Percentiles rank a stretch among this genome's conserved stretches.
phyloP scores from a whole-genome alignment of 2,888 invertebrate species.

The Hydriomena furcata region DNA sequence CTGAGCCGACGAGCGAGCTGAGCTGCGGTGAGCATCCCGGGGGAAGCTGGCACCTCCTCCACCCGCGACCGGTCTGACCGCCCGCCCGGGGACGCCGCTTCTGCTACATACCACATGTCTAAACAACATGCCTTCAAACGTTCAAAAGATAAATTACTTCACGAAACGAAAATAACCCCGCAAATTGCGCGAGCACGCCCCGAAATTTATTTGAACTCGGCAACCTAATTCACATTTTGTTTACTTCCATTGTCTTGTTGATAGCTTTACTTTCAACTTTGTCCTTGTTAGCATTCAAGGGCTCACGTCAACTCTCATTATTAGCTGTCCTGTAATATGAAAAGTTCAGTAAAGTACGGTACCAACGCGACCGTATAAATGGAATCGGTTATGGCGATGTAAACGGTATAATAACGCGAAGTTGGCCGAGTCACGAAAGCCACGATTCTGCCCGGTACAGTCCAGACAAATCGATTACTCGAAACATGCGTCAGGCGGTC shows the following conservation, averaged over 20 bases:
- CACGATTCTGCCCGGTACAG: constrained; percentile 56
- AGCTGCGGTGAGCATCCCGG: constrained; percentile 81
- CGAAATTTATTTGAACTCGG: constrained; percentile 39
- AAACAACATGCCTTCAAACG: constrained; percentile 15
- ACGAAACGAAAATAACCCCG: constrained; percentile 25
- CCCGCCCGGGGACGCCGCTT: constrained; percentile 72
- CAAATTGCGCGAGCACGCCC: constrained; percentile 36
- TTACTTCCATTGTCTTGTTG: constrained; percentile 46
- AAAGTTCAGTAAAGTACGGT: constrained; percentile 54
- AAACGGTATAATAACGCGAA: constrained; percentile 64
- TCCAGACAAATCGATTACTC: constrained; percentile 77
- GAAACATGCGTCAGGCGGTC: constrained; percentile 54
- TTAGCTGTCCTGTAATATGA: constrained; percentile 55
- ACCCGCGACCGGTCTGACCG: constrained; percentile 74
- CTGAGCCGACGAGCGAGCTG: constrained; percentile 86
- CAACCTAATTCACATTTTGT: constrained; percentile 42
- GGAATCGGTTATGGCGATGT: constrained; percentile 62
- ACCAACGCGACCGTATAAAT: constrained; percentile 52
- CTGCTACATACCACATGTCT: constrained; percentile 38
- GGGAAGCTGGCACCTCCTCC: constrained; percentile 78
- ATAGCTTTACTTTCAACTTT: constrained; percentile 48
- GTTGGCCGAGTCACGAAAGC: constrained; percentile 65
- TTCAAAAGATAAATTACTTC: constrained; percentile 15
- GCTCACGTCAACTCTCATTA: constrained; percentile 54
- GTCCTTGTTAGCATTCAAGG: constrained; percentile 52